Evolutionary conservation across 2,113 vertebrate species (phyloP).

Genomic region (Ochotona princeps): DNA sequence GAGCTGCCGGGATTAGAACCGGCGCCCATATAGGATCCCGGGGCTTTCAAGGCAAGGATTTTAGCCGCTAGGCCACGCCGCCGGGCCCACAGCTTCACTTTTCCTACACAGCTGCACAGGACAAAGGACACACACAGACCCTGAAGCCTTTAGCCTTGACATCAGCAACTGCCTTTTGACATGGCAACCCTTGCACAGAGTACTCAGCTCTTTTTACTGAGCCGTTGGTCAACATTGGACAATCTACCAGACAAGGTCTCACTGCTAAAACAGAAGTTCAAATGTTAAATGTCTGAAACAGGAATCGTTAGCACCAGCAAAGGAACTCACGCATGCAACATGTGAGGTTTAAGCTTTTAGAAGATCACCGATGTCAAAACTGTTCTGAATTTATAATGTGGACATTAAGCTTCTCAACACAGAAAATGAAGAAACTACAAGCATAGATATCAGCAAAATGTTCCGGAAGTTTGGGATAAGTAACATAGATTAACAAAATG

Average conservation of each 20-base stretch:
- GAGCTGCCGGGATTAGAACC: no score
- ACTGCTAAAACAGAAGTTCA: background rate
- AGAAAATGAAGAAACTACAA: conserved; percentile 37
- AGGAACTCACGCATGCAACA: conserved; percentile 15
- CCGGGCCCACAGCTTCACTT: conserved; percentile 3
- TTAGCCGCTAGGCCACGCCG: no score
- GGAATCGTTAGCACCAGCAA: background rate
- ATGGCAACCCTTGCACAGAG: background rate
- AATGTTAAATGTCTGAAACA: conserved; percentile 32
- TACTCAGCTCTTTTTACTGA: background rate
- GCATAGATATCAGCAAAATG: background rate
- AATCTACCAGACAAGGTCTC: background rate
- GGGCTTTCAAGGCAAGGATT: no score
- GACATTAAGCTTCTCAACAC: conserved; percentile 3
- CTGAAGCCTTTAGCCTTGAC: background rate
- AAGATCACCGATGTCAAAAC: conserved; percentile 40
- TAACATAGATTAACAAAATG: conserved; percentile 24
- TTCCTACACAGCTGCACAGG: background rate
- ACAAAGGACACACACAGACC: no score
- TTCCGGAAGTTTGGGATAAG: background rate
- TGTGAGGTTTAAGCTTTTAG: conserved; percentile 5
- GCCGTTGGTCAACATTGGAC: background rate
- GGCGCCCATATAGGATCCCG: no score
- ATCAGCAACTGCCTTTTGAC: background rate
- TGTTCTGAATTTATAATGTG: conserved; percentile 40